Base-by-base conservation (phyloP, 2,888 invertebrate genomes). In the Ophion obscuratus region DNA sequence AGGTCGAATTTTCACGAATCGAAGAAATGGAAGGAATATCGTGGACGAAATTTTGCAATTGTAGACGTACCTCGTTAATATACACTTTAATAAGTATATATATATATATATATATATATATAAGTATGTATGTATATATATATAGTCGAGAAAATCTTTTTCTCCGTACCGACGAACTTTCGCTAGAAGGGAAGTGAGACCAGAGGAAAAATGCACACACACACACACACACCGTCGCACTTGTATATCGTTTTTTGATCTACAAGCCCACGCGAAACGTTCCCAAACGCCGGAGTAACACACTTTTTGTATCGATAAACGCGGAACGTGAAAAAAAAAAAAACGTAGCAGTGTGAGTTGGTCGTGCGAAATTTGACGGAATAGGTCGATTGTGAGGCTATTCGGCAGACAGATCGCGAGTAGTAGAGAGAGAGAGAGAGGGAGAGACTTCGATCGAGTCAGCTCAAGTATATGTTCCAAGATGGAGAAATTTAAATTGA, bases 391-490 rank as follows among this genome's bases (percentile, higher is more conserved):
- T 40, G 62, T 14, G 59, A 78, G 53, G 61, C 66, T 71, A 59
- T 47, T 76, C 76, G 47, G 67, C 11, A 66, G 53, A 53, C 27
- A 57, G 31, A 66, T 17, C 47, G 66, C 67, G 27, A 24, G 62
- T 40, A 40, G 40, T 9, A 6, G 40, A 40, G 7, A 40, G 40
- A 40, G 80, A 80, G 47, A 40, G 66, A 31, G 66, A 76, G 14
- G 9, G 40, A 68, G 57, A 68, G 68, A 75, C 85, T 82, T 73
- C 85, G 85, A 85, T 83, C 83, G 83, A 85, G 85, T 85, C 85
- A 81, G 74, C 74, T 61, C 82, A 70, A 36, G 77, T 73, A 47
- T 40, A 40, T 40, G 40, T 40, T 40, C 53, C 53, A 14, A 17
- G 14, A 11, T 17, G 53, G 17, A 53, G 3, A 53, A 53, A 53